A percentile compares a stretch with the other conserved stretches of the same genome.
phyloP scores from a whole-genome alignment of 2,888 invertebrate genomes.

The Parelbella ahira region DNA sequence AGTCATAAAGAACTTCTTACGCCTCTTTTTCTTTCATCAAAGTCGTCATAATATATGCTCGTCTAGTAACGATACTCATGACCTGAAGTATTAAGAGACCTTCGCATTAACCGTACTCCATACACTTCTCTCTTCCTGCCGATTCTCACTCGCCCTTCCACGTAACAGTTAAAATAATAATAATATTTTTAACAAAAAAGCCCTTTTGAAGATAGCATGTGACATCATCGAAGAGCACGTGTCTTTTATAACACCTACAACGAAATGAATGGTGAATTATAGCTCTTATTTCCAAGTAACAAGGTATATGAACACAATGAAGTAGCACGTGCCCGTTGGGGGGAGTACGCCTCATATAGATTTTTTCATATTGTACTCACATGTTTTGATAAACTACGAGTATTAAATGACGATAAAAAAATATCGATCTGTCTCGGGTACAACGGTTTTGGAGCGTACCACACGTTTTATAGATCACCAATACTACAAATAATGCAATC shows the following conservation, averaged over 20 bases:
- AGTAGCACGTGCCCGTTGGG: constrained; percentile 32
- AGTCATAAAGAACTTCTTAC: too few species aligned
- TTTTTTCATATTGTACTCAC: constrained; percentile 23
- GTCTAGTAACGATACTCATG: too few species aligned
- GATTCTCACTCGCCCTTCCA: too few species aligned
- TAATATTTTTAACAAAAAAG: neutral
- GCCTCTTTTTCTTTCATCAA: too few species aligned
- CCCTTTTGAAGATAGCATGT: constrained; percentile 5
- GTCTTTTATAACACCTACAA: constrained; percentile 19
- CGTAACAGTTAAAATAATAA: too few species aligned
- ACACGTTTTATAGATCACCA: too few species aligned
- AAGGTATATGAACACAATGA: constrained; percentile 2
- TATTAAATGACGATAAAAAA: constrained; percentile 2
- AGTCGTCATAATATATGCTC: too few species aligned
- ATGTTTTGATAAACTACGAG: constrained; percentile 18
- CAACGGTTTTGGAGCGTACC: neutral
- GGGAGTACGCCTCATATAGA: constrained; percentile 34
- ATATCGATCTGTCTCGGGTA: constrained; percentile 1
- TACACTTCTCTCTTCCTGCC: too few species aligned
- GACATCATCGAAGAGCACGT: constrained; percentile 11
- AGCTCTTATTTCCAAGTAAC: constrained; percentile 5
- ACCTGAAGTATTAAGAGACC: too few species aligned
- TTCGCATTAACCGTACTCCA: too few species aligned
- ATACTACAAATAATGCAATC: too few species aligned
- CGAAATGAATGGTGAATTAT: constrained; percentile 3